These are phyloP conservation scores for Noctua fimbriata DNA, from an alignment of 2,888 invertebrate genomes.

Conservation along the genomic window DNA sequence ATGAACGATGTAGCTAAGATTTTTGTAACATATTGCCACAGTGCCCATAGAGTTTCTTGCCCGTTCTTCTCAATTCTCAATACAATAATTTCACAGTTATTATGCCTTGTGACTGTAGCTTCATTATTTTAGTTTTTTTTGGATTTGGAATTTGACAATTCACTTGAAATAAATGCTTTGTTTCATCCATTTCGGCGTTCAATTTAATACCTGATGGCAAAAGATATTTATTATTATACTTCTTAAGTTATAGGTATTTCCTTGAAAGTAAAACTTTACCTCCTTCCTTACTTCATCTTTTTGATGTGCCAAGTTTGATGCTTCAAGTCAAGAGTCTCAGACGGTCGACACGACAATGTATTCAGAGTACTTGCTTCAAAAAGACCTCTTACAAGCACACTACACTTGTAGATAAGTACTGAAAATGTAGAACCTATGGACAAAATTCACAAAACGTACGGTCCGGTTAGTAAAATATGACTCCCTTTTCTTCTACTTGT, in stretches of 20 bases:
- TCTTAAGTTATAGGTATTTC: not conserved
- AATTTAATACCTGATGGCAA: not conserved
- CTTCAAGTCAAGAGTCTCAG: constrained; percentile 4
- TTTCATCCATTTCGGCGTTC: not conserved
- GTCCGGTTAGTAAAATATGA: not conserved
- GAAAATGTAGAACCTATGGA: not conserved
- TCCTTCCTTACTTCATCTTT: not conserved
- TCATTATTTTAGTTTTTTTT: too few species aligned
- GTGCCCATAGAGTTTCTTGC: too few species aligned
- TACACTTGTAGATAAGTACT: constrained; percentile 7
- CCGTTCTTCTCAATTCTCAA: too few species aligned
- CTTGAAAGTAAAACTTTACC: not conserved
- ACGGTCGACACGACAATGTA: not conserved
- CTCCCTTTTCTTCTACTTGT: not conserved
- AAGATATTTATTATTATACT: not conserved
- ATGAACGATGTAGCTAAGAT: too few species aligned
- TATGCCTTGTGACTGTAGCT: too few species aligned
- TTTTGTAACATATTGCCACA: too few species aligned
- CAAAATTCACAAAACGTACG: not conserved
- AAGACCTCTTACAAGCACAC: not conserved
- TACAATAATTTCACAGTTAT: too few species aligned
- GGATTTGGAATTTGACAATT: too few species aligned
- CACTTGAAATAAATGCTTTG: too few species aligned
- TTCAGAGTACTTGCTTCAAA: constrained; percentile 10
- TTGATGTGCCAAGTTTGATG: constrained; percentile 5